These are phyloP conservation scores for Imbricaverruca yamaguchii DNA, from an alignment of 2,888 invertebrate genomes.

Conservation along the genomic window DNA sequence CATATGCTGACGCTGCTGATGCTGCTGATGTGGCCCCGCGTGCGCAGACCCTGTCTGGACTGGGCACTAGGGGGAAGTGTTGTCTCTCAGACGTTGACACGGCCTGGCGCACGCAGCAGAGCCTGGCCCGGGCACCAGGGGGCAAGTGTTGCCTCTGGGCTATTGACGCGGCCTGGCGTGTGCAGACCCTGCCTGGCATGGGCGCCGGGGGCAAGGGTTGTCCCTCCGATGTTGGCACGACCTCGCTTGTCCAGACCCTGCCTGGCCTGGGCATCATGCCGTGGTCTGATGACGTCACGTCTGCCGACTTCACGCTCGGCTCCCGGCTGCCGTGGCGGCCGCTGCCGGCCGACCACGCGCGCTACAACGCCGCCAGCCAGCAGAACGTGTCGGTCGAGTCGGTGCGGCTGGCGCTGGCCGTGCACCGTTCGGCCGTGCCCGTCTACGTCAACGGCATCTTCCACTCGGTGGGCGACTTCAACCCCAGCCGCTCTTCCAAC, in stretches of 20 bases:
- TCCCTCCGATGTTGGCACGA: too few relatives aligned
- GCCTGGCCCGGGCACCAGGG: too few relatives aligned
- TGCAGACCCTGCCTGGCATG: background rate
- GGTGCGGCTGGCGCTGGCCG: background rate
- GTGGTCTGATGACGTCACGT: background rate
- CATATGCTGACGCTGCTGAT: too few relatives aligned
- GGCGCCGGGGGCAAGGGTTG: too few relatives aligned
- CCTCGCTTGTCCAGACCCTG: background rate
- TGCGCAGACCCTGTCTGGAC: background rate
- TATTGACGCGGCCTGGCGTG: too few relatives aligned
- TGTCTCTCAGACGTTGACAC: too few relatives aligned
- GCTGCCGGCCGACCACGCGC: slow-evolving; percentile 23
- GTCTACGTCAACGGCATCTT: slow-evolving; percentile 31
- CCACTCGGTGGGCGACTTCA: slow-evolving; percentile 29
- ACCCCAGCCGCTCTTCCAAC: slow-evolving; percentile 28
- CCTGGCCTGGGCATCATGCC: slow-evolving; percentile 14
- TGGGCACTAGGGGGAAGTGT: background rate
- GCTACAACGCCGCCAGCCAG: slow-evolving; percentile 27
- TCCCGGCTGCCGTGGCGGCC: background rate
- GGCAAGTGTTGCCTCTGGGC: too few relatives aligned
- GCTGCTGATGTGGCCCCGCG: too few relatives aligned
- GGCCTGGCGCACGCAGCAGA: too few relatives aligned
- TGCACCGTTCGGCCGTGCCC: slow-evolving; percentile 24
- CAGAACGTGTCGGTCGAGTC: slow-evolving; percentile 26
- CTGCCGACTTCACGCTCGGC: slow-evolving; percentile 5